Conservation (phyloP, 1,140 invertebrate genomes). For the Ips nitidus region DNA sequence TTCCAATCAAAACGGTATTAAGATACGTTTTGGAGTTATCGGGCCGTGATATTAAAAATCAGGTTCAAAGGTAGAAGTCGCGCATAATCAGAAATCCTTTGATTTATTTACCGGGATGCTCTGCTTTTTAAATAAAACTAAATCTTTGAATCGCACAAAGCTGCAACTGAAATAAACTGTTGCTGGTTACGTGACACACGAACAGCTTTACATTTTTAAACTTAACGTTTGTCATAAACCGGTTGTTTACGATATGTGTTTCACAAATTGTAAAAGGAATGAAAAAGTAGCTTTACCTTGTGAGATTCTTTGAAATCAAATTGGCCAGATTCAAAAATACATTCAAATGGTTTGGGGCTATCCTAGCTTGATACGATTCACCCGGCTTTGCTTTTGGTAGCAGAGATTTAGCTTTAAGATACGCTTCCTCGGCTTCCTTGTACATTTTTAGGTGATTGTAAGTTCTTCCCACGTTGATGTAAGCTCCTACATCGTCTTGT, state of each 20-base stretch:
- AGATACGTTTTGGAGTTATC: background rate
- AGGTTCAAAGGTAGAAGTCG: too few relatives aligned
- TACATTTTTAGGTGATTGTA: conserved; percentile 91
- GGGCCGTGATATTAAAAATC: background rate
- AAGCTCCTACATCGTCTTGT: conserved; percentile 90
- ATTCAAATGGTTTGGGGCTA: conserved; percentile 94
- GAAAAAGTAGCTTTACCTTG: too few relatives aligned
- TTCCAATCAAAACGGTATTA: background rate
- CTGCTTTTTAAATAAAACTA: too few relatives aligned
- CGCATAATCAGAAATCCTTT: too few relatives aligned
- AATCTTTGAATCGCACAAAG: too few relatives aligned
- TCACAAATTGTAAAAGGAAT: too few relatives aligned
- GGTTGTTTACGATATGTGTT: too few relatives aligned
- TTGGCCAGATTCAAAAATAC: conserved; percentile 95
- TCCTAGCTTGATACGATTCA: conserved; percentile 91
- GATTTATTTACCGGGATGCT: too few relatives aligned
- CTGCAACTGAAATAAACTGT: too few relatives aligned
- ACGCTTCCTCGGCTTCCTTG: conserved; percentile 89
- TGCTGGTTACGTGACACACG: too few relatives aligned
- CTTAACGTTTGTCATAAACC: too few relatives aligned
- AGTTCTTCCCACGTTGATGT: conserved; percentile 94
- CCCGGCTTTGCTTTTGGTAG: conserved; percentile 89
- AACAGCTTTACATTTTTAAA: too few relatives aligned
- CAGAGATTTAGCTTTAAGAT: conserved; percentile 84
- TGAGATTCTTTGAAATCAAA: conserved; percentile 90